These are phyloP conservation scores for Hypothenemus hampei DNA, from an alignment of 1,140 invertebrate species.

Conservation along the genomic window DNA sequence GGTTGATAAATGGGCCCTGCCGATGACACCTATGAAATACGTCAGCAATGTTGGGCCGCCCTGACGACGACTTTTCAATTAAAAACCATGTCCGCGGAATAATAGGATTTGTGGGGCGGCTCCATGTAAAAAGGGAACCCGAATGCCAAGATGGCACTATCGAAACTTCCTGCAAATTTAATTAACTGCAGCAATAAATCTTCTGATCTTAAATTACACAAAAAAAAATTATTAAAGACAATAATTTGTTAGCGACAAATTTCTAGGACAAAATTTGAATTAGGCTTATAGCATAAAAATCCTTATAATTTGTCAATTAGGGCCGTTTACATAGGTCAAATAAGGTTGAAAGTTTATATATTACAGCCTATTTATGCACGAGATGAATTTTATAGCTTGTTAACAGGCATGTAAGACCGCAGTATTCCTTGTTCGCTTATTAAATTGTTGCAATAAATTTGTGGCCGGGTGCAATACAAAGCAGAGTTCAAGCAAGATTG, in stretches of 20 bases:
- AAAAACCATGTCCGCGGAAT: slow-evolving; percentile 46
- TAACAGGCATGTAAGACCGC: slow-evolving; percentile 27
- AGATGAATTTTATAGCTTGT: slow-evolving; percentile 28
- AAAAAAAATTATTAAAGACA: too few relatives aligned
- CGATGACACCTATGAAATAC: slow-evolving; percentile 46
- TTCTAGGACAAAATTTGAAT: too few relatives aligned
- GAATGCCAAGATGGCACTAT: slow-evolving; percentile 1
- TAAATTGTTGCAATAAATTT: slow-evolving; percentile 31
- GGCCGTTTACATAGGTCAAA: slow-evolving; percentile 10
- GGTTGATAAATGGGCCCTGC: slow-evolving; percentile 45
- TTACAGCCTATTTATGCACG: slow-evolving; percentile 26
- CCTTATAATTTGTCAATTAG: slow-evolving; percentile 13
- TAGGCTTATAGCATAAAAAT: too few relatives aligned
- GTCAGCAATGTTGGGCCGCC: slow-evolving; percentile 32
- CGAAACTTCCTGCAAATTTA: not conserved
- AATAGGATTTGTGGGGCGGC: slow-evolving; percentile 41
- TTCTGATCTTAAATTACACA: too few relatives aligned
- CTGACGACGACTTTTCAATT: slow-evolving; percentile 45
- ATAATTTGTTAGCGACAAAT: too few relatives aligned
- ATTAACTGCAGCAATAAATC: not conserved
- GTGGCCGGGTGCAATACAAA: slow-evolving; percentile 15
- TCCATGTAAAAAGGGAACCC: slow-evolving; percentile 24
- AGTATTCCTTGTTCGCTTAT: slow-evolving; percentile 21
- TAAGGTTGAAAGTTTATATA: slow-evolving; percentile 6
- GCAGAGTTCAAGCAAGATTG: too few relatives aligned